Evolutionary conservation across 2,113 vertebrate species (phyloP).

Genomic region (Nothobranchius furzeri): DNA sequence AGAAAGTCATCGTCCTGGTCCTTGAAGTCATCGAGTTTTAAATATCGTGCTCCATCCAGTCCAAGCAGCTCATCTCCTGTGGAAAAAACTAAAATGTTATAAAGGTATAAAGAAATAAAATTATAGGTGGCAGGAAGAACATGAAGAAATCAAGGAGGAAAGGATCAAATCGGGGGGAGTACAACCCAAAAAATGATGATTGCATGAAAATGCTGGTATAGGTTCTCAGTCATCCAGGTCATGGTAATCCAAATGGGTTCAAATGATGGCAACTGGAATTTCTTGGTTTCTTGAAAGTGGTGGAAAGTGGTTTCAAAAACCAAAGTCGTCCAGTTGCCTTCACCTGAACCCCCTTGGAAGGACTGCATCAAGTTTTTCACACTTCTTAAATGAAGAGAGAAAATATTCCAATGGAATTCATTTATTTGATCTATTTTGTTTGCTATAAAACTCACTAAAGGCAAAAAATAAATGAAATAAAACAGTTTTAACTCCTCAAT

Average conservation of each 20-base stretch:
- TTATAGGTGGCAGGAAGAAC: slow-evolving; percentile 24
- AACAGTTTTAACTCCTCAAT: slow-evolving; percentile 3
- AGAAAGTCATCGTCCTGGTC: slow-evolving; percentile 85
- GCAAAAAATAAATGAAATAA: too few relatives aligned
- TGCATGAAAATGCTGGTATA: neutral
- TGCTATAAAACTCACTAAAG: neutral
- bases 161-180: slow-evolving; percentile 34
- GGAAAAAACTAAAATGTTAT: slow-evolving; percentile 10
- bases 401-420: too few relatives aligned
- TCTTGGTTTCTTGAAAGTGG: too few relatives aligned
- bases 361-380: neutral
- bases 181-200: slow-evolving; percentile 35
- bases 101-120: slow-evolving; percentile 6
- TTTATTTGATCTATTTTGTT: neutral
- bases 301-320: too few relatives aligned
- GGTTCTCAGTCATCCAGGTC: too few relatives aligned
- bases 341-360: too few relatives aligned
- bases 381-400: slow-evolving; percentile 1
- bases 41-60: slow-evolving; percentile 79
- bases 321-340: too few relatives aligned
- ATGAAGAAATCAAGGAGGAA: slow-evolving; percentile 43
- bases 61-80: slow-evolving; percentile 82
- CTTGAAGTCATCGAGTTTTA: slow-evolving; percentile 83
- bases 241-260: too few relatives aligned
- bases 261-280: too few relatives aligned